These are phyloP conservation scores for Psophia crepitans DNA, from an alignment of 2,113 vertebrate genomes.

Conservation along the genomic window DNA sequence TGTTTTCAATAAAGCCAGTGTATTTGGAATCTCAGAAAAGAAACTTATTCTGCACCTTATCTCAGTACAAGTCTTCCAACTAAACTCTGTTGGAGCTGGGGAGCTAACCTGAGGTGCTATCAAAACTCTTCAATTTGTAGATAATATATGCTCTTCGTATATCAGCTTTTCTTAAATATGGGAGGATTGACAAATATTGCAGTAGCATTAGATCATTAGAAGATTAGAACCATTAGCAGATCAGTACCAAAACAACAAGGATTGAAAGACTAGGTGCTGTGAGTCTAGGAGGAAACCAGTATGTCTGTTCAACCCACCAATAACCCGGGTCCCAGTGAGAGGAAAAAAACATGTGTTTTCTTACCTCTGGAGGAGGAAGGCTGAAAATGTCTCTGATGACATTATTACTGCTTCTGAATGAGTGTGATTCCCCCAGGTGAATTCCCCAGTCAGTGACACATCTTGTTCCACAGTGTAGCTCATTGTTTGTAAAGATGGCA, in stretches of 20 bases:
- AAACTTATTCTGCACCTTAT: background rate
- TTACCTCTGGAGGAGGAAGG: background rate
- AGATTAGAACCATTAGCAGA: too few species aligned
- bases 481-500: background rate
- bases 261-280: background rate
- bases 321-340: background rate
- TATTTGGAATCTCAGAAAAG: background rate
- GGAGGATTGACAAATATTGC: background rate
- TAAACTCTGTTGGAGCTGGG: background rate
- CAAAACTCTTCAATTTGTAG: background rate
- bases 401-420: background rate
- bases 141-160: background rate
- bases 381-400: background rate
- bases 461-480: background rate
- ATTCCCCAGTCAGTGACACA: background rate
- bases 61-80: background rate
- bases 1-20: background rate
- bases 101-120: background rate
- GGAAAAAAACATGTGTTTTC: background rate
- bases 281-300: background rate
- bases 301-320: background rate
- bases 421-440: background rate
- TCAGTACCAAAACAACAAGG: background rate
- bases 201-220: background rate
- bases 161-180: background rate